phyloP scores from a whole-genome alignment of 2,888 invertebrate genomes.

The Eristalis arbustorum region DNA sequence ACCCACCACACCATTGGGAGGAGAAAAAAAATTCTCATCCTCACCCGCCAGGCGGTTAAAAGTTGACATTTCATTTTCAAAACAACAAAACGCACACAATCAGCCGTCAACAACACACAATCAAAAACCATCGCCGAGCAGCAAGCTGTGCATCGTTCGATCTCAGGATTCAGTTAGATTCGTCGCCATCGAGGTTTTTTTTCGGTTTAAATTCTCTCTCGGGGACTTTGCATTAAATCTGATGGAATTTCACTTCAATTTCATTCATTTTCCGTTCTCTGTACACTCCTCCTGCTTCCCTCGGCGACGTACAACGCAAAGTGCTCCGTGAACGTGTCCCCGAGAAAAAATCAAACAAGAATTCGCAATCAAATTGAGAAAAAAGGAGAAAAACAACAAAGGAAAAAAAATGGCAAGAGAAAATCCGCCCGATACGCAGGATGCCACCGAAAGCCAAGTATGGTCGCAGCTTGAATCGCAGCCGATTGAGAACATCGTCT shows the following conservation, averaged over 20 bases:
- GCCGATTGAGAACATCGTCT: slow-evolving; percentile 78
- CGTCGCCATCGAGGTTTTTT: neutral
- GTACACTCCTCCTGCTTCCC: neutral
- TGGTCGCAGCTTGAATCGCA: slow-evolving; percentile 79
- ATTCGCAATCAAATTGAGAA: neutral
- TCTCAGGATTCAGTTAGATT: slow-evolving; percentile 36
- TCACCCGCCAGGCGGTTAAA: slow-evolving; percentile 32
- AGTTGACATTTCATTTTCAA: slow-evolving; percentile 17
- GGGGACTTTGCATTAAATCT: neutral
- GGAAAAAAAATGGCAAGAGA: slow-evolving; percentile 75
- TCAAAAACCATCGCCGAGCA: neutral
- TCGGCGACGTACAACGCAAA: neutral
- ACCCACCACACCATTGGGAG: slow-evolving; percentile 8
- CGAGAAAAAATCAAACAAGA: neutral
- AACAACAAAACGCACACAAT: slow-evolving; percentile 7
- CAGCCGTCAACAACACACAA: neutral
- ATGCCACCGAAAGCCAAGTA: slow-evolving; percentile 76
- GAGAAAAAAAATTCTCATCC: neutral
- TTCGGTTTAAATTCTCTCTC: neutral
- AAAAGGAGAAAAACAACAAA: neutral
- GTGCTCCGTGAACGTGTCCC: neutral
- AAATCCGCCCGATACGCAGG: slow-evolving; percentile 72
- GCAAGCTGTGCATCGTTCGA: neutral
- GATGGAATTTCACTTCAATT: neutral
- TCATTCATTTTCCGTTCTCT: neutral